These are phyloP conservation scores for Drosophila phalerata DNA, from an alignment of 2,888 invertebrate species.

Conservation along the genomic window DNA sequence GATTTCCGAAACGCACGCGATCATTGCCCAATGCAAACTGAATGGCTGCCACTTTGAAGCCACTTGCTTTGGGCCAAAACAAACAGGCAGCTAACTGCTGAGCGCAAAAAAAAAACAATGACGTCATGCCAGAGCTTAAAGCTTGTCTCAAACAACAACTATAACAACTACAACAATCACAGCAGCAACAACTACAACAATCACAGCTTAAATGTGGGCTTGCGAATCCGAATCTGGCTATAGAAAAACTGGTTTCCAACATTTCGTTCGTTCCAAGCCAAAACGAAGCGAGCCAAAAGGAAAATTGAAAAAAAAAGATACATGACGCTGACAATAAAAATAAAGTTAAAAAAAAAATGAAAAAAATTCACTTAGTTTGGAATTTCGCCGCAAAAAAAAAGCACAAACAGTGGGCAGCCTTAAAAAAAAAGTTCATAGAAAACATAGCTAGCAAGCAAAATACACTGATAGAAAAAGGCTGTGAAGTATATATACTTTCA, in stretches of 20 bases:
- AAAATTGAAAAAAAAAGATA: slow-evolving; percentile 73
- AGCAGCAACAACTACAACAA: slow-evolving; percentile 28
- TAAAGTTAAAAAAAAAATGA: slow-evolving; percentile 45
- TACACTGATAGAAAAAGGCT: too few species aligned
- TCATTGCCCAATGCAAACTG: slow-evolving; percentile 81
- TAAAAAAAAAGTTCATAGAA: slow-evolving; percentile 4
- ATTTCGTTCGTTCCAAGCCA: slow-evolving; percentile 66
- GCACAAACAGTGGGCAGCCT: slow-evolving; percentile 56
- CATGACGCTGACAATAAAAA: slow-evolving; percentile 54
- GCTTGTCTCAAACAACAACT: slow-evolving; percentile 40
- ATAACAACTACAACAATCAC: slow-evolving; percentile 35
- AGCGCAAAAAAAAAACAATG: slow-evolving; percentile 74
- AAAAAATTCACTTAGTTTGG: slow-evolving; percentile 79
- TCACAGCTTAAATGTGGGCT: slow-evolving; percentile 65
- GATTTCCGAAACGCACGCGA: slow-evolving; percentile 71
- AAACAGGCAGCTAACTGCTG: slow-evolving; percentile 36
- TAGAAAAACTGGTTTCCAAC: slow-evolving; percentile 71
- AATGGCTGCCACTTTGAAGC: slow-evolving; percentile 52
- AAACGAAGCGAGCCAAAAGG: slow-evolving; percentile 76
- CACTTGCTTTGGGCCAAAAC: slow-evolving; percentile 64
- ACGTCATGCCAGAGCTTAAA: slow-evolving; percentile 77
- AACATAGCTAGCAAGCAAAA: slow-evolving; percentile 10
- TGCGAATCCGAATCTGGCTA: slow-evolving; percentile 75
- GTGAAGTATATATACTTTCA: too few species aligned
- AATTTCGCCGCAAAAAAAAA: slow-evolving; percentile 71